A percentile compares a stretch with the other conserved stretches of the same genome.
Conservation (phyloP, 1,140 invertebrate species). For the Drosophila leontia region DNA sequence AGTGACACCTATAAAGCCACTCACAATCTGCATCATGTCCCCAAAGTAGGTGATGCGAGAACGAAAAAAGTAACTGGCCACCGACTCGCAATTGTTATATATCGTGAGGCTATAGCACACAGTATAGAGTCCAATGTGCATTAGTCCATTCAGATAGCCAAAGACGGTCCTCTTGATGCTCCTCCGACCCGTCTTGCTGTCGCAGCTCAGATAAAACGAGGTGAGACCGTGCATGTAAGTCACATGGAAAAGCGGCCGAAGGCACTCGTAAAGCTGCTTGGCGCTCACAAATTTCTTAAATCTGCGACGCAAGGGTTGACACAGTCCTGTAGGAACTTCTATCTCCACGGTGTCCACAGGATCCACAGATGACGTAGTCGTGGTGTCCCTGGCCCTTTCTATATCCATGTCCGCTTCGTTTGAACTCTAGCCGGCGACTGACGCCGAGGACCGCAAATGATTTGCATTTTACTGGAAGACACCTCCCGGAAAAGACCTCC, state of each 20-base stretch:
- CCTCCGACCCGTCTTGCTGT: conserved; percentile 28
- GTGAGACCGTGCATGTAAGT: conserved; percentile 71
- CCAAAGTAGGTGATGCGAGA: conserved; percentile 76
- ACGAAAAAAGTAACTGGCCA: conserved; percentile 80
- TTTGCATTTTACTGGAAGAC: conserved; percentile 65
- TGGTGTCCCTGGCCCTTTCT: conserved; percentile 32
- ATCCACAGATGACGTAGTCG: conserved; percentile 10
- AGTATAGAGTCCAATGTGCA: conserved; percentile 60
- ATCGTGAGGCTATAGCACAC: conserved; percentile 70
- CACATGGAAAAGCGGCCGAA: conserved; percentile 71
- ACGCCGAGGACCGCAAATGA: conserved; percentile 47
- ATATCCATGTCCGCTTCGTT: conserved; percentile 53
- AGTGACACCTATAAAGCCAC: conserved; percentile 78
- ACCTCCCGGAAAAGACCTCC: not conserved
- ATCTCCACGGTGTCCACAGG: conserved; percentile 34
- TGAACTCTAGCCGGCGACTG: conserved; percentile 62
- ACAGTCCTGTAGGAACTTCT: conserved; percentile 27
- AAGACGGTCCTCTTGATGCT: conserved; percentile 66
- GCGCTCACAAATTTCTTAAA: conserved; percentile 60
- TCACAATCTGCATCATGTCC: conserved; percentile 79
- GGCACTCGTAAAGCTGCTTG: conserved; percentile 70
- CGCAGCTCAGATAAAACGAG: conserved; percentile 64
- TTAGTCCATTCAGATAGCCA: conserved; percentile 67
- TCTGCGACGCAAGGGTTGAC: conserved; percentile 47
- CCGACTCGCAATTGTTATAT: conserved; percentile 72